Base-by-base conservation (phyloP, 2,797 vertebrate genomes). In the Artibeus jamaicensis region DNA sequence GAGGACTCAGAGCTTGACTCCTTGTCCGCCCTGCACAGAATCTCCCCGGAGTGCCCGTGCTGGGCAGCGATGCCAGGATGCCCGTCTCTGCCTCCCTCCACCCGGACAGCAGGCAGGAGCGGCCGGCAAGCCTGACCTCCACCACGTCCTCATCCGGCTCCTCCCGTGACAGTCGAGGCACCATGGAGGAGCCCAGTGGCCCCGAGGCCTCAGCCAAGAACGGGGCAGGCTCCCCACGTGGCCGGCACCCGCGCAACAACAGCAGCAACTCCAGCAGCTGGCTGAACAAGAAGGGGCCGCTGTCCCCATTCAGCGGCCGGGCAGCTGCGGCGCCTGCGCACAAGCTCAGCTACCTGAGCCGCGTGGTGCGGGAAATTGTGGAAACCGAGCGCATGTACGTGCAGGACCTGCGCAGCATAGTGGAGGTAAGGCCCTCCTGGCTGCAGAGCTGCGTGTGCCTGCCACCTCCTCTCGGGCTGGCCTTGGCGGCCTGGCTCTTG, bases 341-440 rank as follows among this genome's bases (percentile, higher is more conserved):
- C 15, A 99, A 99, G 96, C 98, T 99, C 96, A 99, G 98, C 87
- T 99, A 99, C 76, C 98, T 99, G 98, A 99, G 99, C 96, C 99
- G 99, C 0, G 99, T 99, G 46, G 99, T 99, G 92, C 98, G 99
- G 98, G 99, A 99, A 98, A 99, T 99, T 0, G 99, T 99, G 29
- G 99, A 99, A 97, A 99, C 99, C 0, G 99, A 99, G 98, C 99
- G 99, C 82, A 99, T 99, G 98, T 99, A 99, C 0, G 99, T 99
- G 89, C 99, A 98, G 78, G 99, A 99, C 97, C 98, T 99, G 81
- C 98, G 99, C 94, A 99, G 99, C 98, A 99, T 99, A 0, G 99
- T 99, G 86, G 99, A 99, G 99, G 99, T 99, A 97, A 98, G 99
- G 19, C 14, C 44, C 1, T 6, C 0, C 14, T 42, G 57, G 34